Conservation (phyloP, 1,140 invertebrate species). For the Hycleus phaleratus region DNA sequence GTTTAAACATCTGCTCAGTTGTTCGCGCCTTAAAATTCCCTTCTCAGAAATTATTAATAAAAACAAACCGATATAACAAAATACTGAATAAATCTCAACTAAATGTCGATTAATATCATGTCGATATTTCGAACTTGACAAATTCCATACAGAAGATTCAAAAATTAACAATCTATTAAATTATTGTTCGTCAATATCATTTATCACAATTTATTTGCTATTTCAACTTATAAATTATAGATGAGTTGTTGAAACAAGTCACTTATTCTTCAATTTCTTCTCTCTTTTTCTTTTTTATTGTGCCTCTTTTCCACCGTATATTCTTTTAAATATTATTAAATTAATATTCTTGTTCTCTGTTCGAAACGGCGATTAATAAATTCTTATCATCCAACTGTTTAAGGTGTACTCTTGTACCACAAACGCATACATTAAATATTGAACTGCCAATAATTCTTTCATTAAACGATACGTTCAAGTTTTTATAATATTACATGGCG, state of each 20-base stretch:
- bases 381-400: conserved; percentile 1
- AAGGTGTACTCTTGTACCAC: neutral
- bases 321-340: neutral
- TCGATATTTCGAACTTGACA: neutral
- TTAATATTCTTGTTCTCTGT: conserved; percentile 6
- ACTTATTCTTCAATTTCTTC: too few species aligned
- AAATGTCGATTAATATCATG: conserved; percentile 4
- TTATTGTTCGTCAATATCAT: conserved; percentile 4
- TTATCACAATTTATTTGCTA: conserved; percentile 9
- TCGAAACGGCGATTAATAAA: conserved; percentile 1
- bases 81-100: neutral
- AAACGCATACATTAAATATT: conserved; percentile 2
- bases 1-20: neutral
- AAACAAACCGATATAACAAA: neutral
- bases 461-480: neutral
- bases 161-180: conserved; percentile 10
- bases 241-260: conserved; percentile 18
- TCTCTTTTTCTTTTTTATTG: too few species aligned
- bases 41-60: conserved; percentile 2
- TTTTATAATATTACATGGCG: too few species aligned
- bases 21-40: neutral
- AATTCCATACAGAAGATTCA: neutral
- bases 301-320: too few species aligned
- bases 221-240: conserved; percentile 19
- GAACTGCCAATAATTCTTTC: conserved; percentile 5